Conservation (phyloP, 1,140 invertebrate species). For the Calliphora vicina region DNA sequence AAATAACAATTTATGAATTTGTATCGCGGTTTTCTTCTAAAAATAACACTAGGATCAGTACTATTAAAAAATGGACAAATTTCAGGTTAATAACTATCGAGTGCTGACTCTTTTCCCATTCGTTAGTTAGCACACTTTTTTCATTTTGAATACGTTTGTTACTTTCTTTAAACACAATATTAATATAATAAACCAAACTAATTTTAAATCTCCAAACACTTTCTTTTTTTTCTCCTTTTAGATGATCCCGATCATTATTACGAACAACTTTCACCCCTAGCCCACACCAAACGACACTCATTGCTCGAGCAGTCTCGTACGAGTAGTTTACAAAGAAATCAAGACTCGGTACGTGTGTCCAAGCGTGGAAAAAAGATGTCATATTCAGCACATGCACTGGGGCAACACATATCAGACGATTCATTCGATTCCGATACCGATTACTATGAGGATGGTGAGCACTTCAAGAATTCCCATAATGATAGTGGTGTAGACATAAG, state of each 20-base stretch:
- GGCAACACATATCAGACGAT: slow-evolving; percentile 63
- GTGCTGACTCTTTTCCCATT: no score
- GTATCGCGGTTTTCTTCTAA: no score
- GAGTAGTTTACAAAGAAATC: slow-evolving; percentile 42
- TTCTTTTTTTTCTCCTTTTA: slow-evolving; percentile 37
- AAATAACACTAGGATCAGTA: no score
- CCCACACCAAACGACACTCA: slow-evolving; percentile 52
- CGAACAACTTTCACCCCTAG: slow-evolving; percentile 66
- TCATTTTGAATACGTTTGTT: no score
- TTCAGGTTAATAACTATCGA: no score
- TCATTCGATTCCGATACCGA: slow-evolving; percentile 71
- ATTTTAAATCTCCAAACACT: neutral
- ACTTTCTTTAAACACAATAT: no score
- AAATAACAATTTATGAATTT: no score
- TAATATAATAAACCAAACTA: no score
- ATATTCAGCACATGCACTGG: slow-evolving; percentile 49
- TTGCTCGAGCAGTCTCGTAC: slow-evolving; percentile 43
- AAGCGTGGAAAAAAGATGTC: slow-evolving; percentile 51
- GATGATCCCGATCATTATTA: slow-evolving; percentile 70
- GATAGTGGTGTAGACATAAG: slow-evolving; percentile 66
- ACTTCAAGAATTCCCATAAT: slow-evolving; percentile 52
- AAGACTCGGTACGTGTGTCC: slow-evolving; percentile 38
- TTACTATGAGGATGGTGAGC: slow-evolving; percentile 66
- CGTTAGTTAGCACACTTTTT: no score
- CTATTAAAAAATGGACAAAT: no score